Base-by-base conservation (phyloP, 2,113 vertebrate species). In the Dicerorhinus sumatrensis region DNA sequence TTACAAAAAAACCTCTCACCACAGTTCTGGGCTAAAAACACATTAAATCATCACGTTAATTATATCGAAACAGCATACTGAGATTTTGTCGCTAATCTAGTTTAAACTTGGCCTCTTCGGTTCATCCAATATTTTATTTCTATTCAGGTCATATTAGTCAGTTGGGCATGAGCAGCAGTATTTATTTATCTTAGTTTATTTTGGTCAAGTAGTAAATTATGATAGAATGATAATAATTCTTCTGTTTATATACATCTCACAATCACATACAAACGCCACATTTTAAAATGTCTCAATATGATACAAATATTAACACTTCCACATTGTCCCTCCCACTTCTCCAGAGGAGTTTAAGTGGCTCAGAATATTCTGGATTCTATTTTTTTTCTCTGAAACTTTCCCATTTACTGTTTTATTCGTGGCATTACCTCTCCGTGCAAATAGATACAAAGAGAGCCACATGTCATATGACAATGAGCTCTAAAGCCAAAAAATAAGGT, bases 11-110 rank as follows among this genome's bases (percentile, higher is more conserved):
- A 96, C 97, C 88, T 97, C 98, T 97, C 97, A 97, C 96, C 80
- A 98, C 81, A 95, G 97, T 97, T 97, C 97, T 7, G 29, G 4
- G 23, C 95, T 97, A 94, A 97, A 98, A 96, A 97, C 95, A 98
- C 86, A 98, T 98, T 99, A 98, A 96, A 98, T 99, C 98, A 99
- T 96, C 98, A 96, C 88, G 96, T 97, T 98, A 98, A 98, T 99
- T 98, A 98, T 89, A 97, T 92, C 93, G 62, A 97, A 98, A 97
- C 94, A 94, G 98, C 91, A 95, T 97, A 86, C 96, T 93, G 98
- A 97, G 98, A 76, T 97, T 98, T 98, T 96, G 96, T 96, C 96
- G 98, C 97, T 96, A 97, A 98, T 97, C 85, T 97, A 48, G 88
- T 95, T 97, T 97, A 76, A 98, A 97, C 97, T 96, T 98, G 98